Percentiles rank a stretch among this genome's conserved stretches.
Conservation (phyloP, 1,140 invertebrate species). For the Listronotus oregonensis region DNA sequence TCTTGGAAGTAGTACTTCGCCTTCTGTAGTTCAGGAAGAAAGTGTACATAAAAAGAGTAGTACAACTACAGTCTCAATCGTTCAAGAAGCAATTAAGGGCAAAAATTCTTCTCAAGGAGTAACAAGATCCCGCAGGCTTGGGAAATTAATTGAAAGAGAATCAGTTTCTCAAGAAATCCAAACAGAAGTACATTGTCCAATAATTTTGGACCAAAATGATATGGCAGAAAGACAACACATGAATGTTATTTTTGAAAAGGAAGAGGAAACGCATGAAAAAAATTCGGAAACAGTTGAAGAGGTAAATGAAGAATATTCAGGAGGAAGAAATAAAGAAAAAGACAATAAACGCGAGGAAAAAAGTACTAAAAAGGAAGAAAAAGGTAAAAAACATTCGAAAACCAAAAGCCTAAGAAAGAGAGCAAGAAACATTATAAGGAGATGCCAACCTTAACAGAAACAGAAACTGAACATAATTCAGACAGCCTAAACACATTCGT, state of each 20-base stretch:
- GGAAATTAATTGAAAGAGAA: constrained; percentile 2
- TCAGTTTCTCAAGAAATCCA: constrained; percentile 39
- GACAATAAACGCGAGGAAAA: background rate
- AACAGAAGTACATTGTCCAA: constrained; percentile 28
- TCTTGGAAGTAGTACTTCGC: too few species aligned
- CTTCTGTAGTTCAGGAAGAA: too few species aligned
- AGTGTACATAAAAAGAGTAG: background rate
- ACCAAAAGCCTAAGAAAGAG: background rate
- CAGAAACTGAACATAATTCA: background rate
- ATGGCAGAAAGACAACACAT: constrained; percentile 14
- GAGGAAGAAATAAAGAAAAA: background rate
- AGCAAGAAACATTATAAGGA: background rate
- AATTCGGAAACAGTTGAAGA: background rate
- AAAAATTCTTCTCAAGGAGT: background rate
- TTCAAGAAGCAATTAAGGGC: background rate
- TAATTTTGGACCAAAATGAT: constrained; percentile 14
- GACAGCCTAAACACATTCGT: constrained; percentile 2
- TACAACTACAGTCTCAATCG: background rate
- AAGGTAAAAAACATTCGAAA: background rate
- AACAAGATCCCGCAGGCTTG: background rate
- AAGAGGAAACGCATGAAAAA: background rate
- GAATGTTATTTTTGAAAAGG: background rate
- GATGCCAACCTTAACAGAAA: background rate
- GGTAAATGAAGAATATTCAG: background rate
- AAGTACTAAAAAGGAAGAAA: background rate